phyloP scores from a whole-genome alignment of 64 coral and sea anemone species.

The Platygyra sinensis region DNA sequence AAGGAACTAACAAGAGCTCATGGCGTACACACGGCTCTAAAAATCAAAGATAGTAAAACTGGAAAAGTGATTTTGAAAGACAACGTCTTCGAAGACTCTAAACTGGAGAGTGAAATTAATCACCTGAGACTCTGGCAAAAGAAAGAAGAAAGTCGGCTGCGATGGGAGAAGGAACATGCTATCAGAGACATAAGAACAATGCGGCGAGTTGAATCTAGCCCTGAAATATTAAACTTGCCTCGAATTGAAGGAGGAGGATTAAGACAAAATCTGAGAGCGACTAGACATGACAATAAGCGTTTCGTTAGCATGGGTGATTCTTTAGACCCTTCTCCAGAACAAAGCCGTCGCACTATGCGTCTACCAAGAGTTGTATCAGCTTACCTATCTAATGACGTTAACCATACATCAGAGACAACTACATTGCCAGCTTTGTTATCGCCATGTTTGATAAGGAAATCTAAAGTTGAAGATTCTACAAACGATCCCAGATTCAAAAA shows the following conservation, averaged over 20 bases:
- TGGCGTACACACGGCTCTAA: neutral
- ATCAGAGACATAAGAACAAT: neutral
- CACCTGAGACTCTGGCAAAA: neutral
- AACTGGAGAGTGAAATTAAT: neutral
- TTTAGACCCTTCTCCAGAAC: conserved; percentile 13
- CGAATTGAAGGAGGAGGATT: neutral
- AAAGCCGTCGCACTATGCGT: neutral
- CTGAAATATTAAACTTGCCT: neutral
- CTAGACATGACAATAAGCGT: neutral
- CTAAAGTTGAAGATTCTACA: neutral
- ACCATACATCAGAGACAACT: neutral
- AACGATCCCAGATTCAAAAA: conserved; percentile 39
- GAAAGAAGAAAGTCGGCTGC: conserved; percentile 11
- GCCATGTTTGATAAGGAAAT: conserved; percentile 2
- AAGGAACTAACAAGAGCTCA: neutral
- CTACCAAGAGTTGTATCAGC: neutral
- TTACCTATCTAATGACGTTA: neutral
- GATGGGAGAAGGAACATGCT: conserved; percentile 17
- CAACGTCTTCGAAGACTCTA: conserved; percentile 31
- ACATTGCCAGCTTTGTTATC: conserved; percentile 31
- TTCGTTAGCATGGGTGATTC: neutral
- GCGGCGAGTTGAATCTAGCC: neutral
- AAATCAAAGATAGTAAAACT: conserved; percentile 30
- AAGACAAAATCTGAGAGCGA: neutral
- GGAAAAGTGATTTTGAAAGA: conserved; percentile 16